phyloP scores from a whole-genome alignment of 2,888 invertebrate species.

The Nomada hirtipes region DNA sequence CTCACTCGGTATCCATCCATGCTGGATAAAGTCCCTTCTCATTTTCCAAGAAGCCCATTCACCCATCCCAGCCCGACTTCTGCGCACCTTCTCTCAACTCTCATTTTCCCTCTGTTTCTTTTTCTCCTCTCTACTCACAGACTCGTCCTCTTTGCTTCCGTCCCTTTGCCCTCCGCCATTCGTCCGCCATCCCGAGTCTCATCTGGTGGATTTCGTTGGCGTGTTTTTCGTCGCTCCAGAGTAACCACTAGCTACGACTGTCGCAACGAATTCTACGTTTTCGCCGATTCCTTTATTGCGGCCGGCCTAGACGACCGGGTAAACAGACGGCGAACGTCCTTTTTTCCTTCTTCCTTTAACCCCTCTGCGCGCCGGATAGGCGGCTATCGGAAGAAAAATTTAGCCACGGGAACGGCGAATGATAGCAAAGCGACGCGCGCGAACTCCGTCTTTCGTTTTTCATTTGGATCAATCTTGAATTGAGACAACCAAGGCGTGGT shows the following conservation, averaged over 20 bases:
- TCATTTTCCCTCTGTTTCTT: constrained; percentile 47
- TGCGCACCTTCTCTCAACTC: constrained; percentile 49
- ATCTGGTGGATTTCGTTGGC: constrained; percentile 53
- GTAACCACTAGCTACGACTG: constrained; percentile 66
- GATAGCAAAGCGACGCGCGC: neutral
- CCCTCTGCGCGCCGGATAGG: neutral
- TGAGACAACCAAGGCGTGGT: neutral
- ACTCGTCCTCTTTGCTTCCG: constrained; percentile 5
- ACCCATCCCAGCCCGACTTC: constrained; percentile 53
- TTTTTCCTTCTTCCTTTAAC: constrained; percentile 22
- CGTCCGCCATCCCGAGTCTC: neutral
- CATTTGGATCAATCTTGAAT: constrained; percentile 26
- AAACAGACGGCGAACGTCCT: constrained; percentile 67
- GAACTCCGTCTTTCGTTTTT: constrained; percentile 4
- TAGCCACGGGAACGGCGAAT: constrained; percentile 11
- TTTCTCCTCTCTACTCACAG: constrained; percentile 10
- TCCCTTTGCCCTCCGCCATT: neutral
- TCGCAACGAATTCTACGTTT: constrained; percentile 69
- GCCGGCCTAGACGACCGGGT: constrained; percentile 71
- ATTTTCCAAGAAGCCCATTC: constrained; percentile 72
- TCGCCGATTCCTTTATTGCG: constrained; percentile 73
- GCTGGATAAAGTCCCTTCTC: constrained; percentile 73
- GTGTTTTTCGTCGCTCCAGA: constrained; percentile 60
- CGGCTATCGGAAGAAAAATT: constrained; percentile 43
- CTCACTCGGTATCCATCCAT: constrained; percentile 65